A percentile compares a stretch with the other conserved stretches of the same genome.
phyloP scores from a whole-genome alignment of 2,113 vertebrate genomes.

The Dendropsophus ebraccatus region DNA sequence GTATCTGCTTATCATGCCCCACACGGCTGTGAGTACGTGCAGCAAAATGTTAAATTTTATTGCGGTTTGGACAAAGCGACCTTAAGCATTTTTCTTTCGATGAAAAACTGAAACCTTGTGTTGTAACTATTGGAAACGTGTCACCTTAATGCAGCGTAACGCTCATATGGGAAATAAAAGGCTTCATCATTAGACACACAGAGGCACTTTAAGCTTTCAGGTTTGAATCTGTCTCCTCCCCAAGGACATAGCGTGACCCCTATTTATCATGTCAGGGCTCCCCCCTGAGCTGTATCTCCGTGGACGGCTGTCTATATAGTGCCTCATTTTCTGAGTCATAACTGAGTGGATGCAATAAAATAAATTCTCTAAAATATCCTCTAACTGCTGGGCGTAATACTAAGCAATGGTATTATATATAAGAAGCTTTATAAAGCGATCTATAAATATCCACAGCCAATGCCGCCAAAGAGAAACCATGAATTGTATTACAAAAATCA shows the following conservation, averaged over 20 bases:
- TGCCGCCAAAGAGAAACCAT: background rate
- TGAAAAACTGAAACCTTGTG: background rate
- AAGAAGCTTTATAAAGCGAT: background rate
- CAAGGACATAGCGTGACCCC: background rate
- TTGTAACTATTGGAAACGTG: background rate
- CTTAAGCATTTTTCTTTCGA: background rate
- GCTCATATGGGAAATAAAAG: background rate
- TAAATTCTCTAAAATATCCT: background rate
- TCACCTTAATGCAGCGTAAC: background rate
- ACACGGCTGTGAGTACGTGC: background rate
- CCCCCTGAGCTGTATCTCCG: background rate
- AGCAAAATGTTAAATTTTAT: background rate
- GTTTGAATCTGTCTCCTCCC: background rate
- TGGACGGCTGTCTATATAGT: background rate
- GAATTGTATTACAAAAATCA: background rate
- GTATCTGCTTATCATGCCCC: too few species aligned
- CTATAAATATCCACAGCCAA: background rate
- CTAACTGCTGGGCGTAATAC: background rate
- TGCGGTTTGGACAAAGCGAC: background rate
- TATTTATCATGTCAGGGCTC: constrained; percentile 28
- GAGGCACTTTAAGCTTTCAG: constrained; percentile 3
- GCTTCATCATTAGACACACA: background rate
- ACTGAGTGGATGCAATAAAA: background rate
- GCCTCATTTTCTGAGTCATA: background rate
- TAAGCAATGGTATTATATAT: background rate